These are phyloP conservation scores for Pampusana beccarii DNA, from an alignment of 2,113 vertebrate genomes.

Conservation along the genomic window DNA sequence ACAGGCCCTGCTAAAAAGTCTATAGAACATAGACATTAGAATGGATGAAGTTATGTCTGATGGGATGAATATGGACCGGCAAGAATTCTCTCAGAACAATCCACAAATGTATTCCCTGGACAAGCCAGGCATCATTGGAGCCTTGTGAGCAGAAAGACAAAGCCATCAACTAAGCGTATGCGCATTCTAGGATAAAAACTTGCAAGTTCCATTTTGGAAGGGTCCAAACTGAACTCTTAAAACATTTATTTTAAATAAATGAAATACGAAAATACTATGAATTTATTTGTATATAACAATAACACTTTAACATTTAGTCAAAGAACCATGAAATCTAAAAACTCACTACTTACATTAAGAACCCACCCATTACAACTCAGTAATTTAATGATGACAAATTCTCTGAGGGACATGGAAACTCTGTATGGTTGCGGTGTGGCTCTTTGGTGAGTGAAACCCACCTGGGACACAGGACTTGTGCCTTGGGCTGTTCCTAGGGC, in stretches of 20 bases:
- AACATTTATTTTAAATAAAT: slow-evolving; percentile 49
- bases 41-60: no score
- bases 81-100: not conserved
- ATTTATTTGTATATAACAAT: slow-evolving; percentile 38
- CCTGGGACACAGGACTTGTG: not conserved
- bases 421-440: not conserved
- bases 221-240: not conserved
- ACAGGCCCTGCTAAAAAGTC: no score
- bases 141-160: not conserved
- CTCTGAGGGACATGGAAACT: not conserved
- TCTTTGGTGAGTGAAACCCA: not conserved
- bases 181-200: not conserved
- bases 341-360: slow-evolving; percentile 47
- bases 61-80: no score
- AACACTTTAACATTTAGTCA: slow-evolving; percentile 54
- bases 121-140: no score
- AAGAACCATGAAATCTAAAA: slow-evolving; percentile 40
- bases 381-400: slow-evolving; percentile 6
- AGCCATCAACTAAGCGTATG: no score
- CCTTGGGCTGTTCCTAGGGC: not conserved
- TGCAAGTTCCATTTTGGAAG: not conserved
- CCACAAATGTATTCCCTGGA: no score
- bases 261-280: slow-evolving; percentile 58
- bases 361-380: slow-evolving; percentile 37
- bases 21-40: not conserved